Evolutionary conservation across 2,113 vertebrate species (phyloP).

Genomic region (Cyphomyrus discorhynchus): DNA sequence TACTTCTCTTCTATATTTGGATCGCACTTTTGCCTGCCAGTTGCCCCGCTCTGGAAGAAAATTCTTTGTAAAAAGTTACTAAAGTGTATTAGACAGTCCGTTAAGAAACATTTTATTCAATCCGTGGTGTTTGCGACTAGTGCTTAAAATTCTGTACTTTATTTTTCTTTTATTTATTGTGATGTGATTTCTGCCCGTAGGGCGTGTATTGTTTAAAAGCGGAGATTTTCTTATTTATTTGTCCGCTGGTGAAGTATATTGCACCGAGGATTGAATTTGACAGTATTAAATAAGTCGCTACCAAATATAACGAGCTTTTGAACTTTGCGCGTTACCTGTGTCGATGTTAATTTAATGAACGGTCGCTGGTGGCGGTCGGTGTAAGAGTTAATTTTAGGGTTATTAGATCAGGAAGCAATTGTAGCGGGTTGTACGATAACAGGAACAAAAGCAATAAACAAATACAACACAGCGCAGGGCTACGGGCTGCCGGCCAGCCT

Average conservation of each 20-base stretch:
- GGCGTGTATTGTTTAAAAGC: background rate
- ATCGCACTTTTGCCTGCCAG: background rate
- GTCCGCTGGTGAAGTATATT: background rate
- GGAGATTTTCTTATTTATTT: background rate
- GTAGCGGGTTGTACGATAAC: conserved; percentile 53
- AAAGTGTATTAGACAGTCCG: background rate
- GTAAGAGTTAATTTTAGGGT: conserved; percentile 1
- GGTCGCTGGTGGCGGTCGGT: background rate
- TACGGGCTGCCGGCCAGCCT: conserved; percentile 29
- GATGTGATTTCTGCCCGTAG: background rate
- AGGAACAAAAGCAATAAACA: conserved; percentile 48
- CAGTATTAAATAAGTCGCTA: background rate
- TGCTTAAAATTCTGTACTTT: background rate
- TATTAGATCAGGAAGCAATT: conserved; percentile 55
- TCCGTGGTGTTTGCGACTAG: background rate
- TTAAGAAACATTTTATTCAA: background rate
- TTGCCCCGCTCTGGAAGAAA: background rate
- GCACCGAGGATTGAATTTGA: background rate
- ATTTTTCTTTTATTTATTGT: background rate
- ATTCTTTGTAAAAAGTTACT: background rate
- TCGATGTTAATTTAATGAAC: background rate
- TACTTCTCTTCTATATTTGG: background rate
- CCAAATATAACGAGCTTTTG: background rate
- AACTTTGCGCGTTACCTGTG: background rate
- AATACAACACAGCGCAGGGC: conserved; percentile 21